Evolutionary conservation across 2,113 vertebrate genomes (phyloP).

Genomic region (Syngnathus typhle): DNA sequence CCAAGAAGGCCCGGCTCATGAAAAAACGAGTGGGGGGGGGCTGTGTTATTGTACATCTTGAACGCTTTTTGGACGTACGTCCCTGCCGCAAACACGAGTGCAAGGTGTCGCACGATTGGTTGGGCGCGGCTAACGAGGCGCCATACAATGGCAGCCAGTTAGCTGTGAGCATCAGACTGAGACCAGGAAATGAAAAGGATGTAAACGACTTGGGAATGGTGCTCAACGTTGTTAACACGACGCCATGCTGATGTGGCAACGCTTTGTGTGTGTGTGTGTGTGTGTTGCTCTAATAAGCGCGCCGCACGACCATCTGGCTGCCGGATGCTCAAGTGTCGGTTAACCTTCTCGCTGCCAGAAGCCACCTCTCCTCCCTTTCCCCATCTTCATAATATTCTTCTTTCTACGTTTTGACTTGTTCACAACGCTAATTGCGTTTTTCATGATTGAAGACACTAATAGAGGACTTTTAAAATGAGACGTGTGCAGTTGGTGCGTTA

Average conservation of each 20-base stretch:
- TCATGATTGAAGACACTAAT: not conserved
- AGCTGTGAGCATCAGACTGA: conserved; percentile 67
- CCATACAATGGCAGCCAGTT: conserved; percentile 74
- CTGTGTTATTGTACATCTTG: conserved; percentile 23
- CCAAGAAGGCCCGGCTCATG: conserved; percentile 27
- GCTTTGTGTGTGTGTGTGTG: conserved; percentile 14
- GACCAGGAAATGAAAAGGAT: conserved; percentile 46
- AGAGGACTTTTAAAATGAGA: not conserved
- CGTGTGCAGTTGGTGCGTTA: not conserved
- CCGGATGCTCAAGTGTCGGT: conserved; percentile 57
- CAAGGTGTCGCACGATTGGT: conserved; percentile 55
- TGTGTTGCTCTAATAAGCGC: conserved; percentile 50
- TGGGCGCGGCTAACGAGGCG: conserved; percentile 64
- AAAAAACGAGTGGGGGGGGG: not conserved
- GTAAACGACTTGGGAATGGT: conserved; percentile 48
- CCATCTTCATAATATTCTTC: no score
- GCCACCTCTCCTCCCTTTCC: not conserved
- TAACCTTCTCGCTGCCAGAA: conserved; percentile 55
- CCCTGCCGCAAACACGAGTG: conserved; percentile 34
- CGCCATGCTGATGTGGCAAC: conserved; percentile 15
- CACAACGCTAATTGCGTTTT: not conserved
- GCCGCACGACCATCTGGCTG: conserved; percentile 71
- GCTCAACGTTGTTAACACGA: conserved; percentile 30
- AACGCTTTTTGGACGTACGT: conserved; percentile 29
- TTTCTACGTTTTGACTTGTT: not conserved